These are phyloP conservation scores for Copidosoma floridanum DNA, from an alignment of 1,140 invertebrate species.

Conservation along the genomic window DNA sequence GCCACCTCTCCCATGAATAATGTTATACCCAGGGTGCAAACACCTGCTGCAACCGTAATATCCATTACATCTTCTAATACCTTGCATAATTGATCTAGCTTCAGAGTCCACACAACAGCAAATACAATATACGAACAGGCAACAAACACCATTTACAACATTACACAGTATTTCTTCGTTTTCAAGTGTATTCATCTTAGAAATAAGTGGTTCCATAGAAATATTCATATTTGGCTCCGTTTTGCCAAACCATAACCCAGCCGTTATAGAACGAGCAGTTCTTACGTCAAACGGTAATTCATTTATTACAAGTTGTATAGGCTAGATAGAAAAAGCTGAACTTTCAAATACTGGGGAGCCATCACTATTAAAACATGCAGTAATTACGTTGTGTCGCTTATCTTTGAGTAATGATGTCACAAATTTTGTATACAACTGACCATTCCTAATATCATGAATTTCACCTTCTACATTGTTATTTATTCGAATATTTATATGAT, in stretches of 20 bases:
- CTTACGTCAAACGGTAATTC: slow-evolving; percentile 25
- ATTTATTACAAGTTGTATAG: slow-evolving; percentile 25
- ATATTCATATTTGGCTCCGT: slow-evolving; percentile 14
- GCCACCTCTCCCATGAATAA: neutral
- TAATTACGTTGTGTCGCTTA: neutral
- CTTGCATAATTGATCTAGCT: slow-evolving; percentile 20
- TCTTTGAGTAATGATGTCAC: no score
- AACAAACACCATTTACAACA: slow-evolving; percentile 1
- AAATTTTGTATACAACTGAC: no score
- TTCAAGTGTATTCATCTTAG: slow-evolving; percentile 5
- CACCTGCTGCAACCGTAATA: slow-evolving; percentile 24
- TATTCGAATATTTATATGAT: neutral
- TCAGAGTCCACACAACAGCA: slow-evolving; percentile 25
- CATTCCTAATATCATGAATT: no score
- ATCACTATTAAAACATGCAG: slow-evolving; percentile 22
- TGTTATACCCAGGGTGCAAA: slow-evolving; percentile 16
- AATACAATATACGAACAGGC: neutral
- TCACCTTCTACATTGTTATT: no score
- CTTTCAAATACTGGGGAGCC: slow-evolving; percentile 22
- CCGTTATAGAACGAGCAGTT: slow-evolving; percentile 3
- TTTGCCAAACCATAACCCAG: slow-evolving; percentile 19
- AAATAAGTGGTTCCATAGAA: slow-evolving; percentile 9
- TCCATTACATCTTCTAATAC: slow-evolving; percentile 18
- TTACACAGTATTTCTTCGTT: slow-evolving; percentile 9
- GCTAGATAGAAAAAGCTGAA: slow-evolving; percentile 14